Base-by-base conservation (phyloP, 2,113 vertebrate species). In the Miniopterus natalensis region DNA sequence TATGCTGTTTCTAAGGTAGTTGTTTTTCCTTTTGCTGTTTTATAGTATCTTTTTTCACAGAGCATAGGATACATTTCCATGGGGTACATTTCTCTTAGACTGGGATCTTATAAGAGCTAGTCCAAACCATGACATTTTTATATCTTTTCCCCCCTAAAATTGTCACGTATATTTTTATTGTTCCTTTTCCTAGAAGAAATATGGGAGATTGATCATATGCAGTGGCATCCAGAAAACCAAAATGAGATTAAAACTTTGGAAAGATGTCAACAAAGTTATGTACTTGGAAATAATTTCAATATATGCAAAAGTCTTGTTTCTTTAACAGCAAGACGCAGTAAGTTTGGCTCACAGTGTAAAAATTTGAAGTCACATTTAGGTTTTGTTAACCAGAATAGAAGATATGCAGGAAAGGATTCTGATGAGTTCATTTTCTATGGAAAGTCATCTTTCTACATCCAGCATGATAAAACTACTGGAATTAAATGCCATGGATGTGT, bases 101-200 rank as follows among this genome's bases (percentile, higher is more conserved):
- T 68, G 21, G 3, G 20, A 84, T 84, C n/a, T 84, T 84, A 59
- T 12, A 83, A 95, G 74, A 89, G 25, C 12, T 51, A 63, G 17
- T 15, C 53, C 73, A 86, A 55, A 73, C 55, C 36, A 55, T 91
- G 65, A 55, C 55, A 78, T 55, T 53, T 70, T 70, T 77, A 3
- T 59, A 20, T 36, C 3, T 29, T 65, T 53, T 23, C 0, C 12
- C 17, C 40, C 5, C 17, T 51, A 14, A 77, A 84, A 78, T 77
- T 51, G 80, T 93, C 55, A 85, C 29, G 20, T 65, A 65, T 95
- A n/a, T 86, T 86, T 42, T 90, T 23, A 27, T 85, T 95, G n/a
- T 95, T 91, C 74, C 92, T 92, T 88, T 86, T 94, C 51, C 66
- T 81, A 75, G 66, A 86, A 74, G 65, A 90, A 90, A 77, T 94